Evolutionary conservation across 1,140 invertebrate genomes (phyloP).

Genomic region (Anadara kagoshimensis): DNA sequence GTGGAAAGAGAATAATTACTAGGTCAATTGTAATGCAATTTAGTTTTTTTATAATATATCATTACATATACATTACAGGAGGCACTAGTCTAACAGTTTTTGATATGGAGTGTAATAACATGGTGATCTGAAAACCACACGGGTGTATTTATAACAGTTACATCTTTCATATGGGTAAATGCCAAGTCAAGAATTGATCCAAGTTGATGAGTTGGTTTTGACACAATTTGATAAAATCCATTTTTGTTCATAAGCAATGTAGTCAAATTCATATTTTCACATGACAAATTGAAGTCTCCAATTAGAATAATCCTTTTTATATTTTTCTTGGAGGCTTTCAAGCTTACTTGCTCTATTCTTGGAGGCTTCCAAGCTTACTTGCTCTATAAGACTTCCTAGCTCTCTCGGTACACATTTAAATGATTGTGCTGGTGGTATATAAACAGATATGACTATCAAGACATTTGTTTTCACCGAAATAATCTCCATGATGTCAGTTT

Average conservation of each 20-base stretch:
- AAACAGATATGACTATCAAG: background rate
- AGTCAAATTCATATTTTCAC: background rate
- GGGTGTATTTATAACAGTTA: background rate
- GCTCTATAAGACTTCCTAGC: background rate
- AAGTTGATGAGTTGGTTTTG: conserved; percentile 16
- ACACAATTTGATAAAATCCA: conserved; percentile 9
- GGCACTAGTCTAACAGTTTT: background rate
- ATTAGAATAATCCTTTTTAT: conserved; percentile 5
- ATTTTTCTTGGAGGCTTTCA: background rate
- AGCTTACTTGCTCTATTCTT: too few relatives aligned
- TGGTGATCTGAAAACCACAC: conserved; percentile 27
- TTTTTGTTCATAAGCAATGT: background rate
- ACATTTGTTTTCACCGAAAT: background rate
- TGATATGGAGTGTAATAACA: background rate
- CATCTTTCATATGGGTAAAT: conserved; percentile 3
- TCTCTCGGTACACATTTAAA: too few relatives aligned
- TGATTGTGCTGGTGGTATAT: background rate
- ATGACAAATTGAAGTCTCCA: conserved; percentile 22
- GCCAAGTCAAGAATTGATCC: conserved; percentile 22
- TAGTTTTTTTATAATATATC: too few relatives aligned
- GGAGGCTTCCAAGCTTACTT: background rate
- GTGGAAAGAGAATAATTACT: too few relatives aligned
- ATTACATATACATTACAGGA: too few relatives aligned
- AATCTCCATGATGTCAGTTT: background rate
- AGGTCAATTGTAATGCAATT: too few relatives aligned